These are phyloP conservation scores for Drosophila algonquin DNA, from an alignment of 2,888 invertebrate genomes.

Conservation along the genomic window DNA sequence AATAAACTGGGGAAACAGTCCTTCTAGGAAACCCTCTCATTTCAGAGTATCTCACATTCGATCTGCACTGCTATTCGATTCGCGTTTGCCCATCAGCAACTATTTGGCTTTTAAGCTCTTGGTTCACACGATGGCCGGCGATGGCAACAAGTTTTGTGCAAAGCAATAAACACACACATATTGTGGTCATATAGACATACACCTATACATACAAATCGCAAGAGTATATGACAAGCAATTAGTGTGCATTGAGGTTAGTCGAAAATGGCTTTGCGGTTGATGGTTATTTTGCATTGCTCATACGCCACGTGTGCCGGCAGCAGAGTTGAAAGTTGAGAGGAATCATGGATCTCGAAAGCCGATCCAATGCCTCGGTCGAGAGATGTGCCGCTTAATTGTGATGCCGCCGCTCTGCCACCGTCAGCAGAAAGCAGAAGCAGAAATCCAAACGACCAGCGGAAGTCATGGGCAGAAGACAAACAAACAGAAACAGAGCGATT, in stretches of 20 bases:
- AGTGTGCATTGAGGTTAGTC: slow-evolving; percentile 78
- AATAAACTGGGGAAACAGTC: neutral
- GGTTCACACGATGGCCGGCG: slow-evolving; percentile 73
- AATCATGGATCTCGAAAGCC: slow-evolving; percentile 41
- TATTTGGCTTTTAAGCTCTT: slow-evolving; percentile 76
- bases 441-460: slow-evolving; percentile 71
- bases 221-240: slow-evolving; percentile 71
- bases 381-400: slow-evolving; percentile 40
- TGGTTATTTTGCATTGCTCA: slow-evolving; percentile 66
- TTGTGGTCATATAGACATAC: neutral
- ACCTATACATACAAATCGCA: neutral
- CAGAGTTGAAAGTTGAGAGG: slow-evolving; percentile 57
- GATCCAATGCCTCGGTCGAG: slow-evolving; percentile 47
- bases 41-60: slow-evolving; percentile 49
- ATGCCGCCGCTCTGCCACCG: slow-evolving; percentile 48
- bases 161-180: slow-evolving; percentile 54
- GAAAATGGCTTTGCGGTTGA: slow-evolving; percentile 64
- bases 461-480: slow-evolving; percentile 76
- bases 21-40: neutral
- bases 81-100: slow-evolving; percentile 59
- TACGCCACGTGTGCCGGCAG: slow-evolving; percentile 74
- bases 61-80: neutral
- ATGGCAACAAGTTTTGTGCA: slow-evolving; percentile 69
- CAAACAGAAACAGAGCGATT: slow-evolving; percentile 63
- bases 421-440: slow-evolving; percentile 43